Evolutionary conservation across 2,113 vertebrate genomes (phyloP).

Genomic region (Cryptomyrus ogoouensis): DNA sequence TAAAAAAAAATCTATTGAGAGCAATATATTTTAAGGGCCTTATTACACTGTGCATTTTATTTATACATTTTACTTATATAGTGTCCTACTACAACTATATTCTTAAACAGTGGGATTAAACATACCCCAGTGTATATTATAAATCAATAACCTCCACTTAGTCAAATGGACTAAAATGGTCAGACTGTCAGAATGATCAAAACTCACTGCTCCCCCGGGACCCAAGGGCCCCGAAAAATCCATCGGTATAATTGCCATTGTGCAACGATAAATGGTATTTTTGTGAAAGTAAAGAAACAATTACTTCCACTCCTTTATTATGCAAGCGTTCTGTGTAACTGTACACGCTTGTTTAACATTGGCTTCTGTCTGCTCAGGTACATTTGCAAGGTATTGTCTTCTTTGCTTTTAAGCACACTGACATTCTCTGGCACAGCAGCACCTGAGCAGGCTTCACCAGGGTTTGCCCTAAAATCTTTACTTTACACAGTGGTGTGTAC

Average conservation of each 20-base stretch:
- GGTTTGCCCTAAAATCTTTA: neutral
- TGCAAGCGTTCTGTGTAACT: neutral
- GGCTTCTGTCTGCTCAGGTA: neutral
- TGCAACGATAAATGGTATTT: constrained; percentile 20
- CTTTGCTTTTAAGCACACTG: neutral
- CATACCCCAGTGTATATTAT: constrained; percentile 6
- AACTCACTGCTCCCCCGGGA: constrained; percentile 32
- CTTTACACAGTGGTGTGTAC: neutral
- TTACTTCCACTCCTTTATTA: neutral
- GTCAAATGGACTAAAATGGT: constrained; percentile 33
- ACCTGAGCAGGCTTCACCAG: neutral
- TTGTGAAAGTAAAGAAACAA: neutral
- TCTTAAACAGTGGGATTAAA: constrained; percentile 1
- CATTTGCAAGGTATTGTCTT: neutral
- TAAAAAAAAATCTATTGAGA: neutral
- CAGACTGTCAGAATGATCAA: constrained; percentile 22
- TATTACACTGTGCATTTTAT: neutral
- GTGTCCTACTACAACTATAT: neutral
- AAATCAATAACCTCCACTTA: constrained; percentile 41
- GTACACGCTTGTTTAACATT: neutral
- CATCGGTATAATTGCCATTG: constrained; percentile 33
- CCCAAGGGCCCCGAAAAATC: constrained; percentile 14
- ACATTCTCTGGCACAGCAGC: neutral
- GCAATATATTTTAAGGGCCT: neutral
- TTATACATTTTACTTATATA: neutral